Evolutionary conservation across 37 sponge, comb jelly and placozoan genomes (phyloP).

Genomic region (Agelas oroides): DNA sequence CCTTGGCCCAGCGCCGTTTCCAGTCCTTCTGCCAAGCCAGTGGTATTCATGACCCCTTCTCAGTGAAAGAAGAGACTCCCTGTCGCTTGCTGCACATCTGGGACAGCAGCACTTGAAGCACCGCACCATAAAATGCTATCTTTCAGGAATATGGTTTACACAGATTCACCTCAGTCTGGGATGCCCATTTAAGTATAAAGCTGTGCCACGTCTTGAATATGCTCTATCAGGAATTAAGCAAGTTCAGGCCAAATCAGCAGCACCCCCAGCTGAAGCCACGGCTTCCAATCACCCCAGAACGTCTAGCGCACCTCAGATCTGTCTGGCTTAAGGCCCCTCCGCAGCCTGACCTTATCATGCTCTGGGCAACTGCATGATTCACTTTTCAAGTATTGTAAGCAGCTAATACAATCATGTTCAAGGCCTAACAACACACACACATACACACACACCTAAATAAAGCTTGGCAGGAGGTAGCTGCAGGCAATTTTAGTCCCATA

Average conservation of each 20-base stretch:
- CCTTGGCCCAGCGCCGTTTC: neutral
- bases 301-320: no score
- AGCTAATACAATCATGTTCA: no score
- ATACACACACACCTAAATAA: no score
- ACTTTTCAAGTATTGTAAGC: no score
- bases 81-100: neutral
- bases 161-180: neutral
- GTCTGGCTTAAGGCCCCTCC: neutral
- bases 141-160: neutral
- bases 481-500: no score
- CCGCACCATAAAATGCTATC: neutral
- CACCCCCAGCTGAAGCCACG: neutral
- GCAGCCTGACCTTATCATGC: neutral
- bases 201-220: neutral
- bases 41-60: neutral
- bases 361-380: neutral
- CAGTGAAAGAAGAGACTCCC: neutral
- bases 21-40: neutral
- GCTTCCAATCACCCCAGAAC: neutral
- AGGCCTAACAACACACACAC: no score
- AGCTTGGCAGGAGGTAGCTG: no score
- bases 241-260: neutral
- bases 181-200: neutral
- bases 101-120: neutral
- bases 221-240: neutral